phyloP scores from a whole-genome alignment of 2,797 vertebrate genomes.

The Pipistrellus kuhlii region DNA sequence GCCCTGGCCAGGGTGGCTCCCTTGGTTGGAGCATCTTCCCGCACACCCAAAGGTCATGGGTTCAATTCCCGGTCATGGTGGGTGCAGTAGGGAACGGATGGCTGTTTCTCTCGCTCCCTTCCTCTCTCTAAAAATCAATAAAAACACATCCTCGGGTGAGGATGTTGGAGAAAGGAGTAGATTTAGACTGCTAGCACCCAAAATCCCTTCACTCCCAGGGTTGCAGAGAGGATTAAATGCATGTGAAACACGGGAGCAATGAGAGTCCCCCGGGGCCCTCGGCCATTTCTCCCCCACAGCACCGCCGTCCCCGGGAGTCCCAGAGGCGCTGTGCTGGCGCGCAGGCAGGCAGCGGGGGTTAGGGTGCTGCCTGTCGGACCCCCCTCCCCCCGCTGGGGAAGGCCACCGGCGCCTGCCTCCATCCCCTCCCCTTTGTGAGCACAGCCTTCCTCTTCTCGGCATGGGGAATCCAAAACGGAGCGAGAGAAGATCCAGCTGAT shows the following conservation, averaged over 20 bases:
- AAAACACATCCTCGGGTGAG: not conserved
- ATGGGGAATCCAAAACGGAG: conserved; percentile 48
- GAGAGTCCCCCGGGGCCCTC: not conserved
- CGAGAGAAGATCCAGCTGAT: conserved; percentile 47
- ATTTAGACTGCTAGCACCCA: not conserved
- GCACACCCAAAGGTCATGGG: not conserved
- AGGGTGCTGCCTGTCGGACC: not conserved
- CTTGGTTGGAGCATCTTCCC: not conserved
- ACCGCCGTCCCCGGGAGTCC: not conserved
- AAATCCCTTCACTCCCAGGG: not conserved
- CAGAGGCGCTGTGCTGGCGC: not conserved
- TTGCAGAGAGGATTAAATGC: not conserved
- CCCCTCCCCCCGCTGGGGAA: not conserved
- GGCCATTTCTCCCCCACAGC: not conserved
- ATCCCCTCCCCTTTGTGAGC: not conserved
- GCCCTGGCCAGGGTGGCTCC: not conserved
- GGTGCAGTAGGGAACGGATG: not conserved
- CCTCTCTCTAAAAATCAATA: not conserved
- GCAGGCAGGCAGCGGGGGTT: not conserved
- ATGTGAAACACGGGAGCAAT: not conserved
- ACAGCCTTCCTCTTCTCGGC: conserved; percentile 80
- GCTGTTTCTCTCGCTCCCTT: not conserved
- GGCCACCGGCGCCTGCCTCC: not conserved
- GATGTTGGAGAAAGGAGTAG: not conserved
- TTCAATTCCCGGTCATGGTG: not conserved